Base-by-base conservation (phyloP, 2,113 vertebrate genomes). In the Maccullochella peelii region DNA sequence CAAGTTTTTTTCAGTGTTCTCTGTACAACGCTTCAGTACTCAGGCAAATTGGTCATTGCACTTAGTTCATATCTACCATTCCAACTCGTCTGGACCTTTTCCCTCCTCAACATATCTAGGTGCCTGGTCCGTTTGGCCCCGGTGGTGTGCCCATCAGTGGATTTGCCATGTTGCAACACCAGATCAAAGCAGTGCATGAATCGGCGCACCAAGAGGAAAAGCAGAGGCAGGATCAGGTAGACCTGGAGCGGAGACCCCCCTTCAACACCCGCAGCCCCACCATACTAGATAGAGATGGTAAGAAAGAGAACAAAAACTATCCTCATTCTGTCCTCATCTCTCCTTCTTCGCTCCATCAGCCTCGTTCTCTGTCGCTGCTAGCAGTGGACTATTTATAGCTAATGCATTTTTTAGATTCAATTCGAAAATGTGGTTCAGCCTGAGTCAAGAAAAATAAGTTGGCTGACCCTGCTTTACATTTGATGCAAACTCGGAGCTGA, bases 151-250 rank as follows among this genome's bases (percentile, higher is more conserved):
- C 97, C 0, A 93, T 97, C 69, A 99, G 97, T 0, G 98, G 97
- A 10, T 97, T 96, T 0, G 92, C 97, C 0, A 97, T 99, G 83
- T 97, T 97, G 82, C 98, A 99, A 77, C 95, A 97, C 67, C 98
- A 99, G 88, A 98, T 99, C 87, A 99, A 99, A 90, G 98, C 97
- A 0, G 97, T 96, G 91, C 98, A 98, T 5, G 98, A 99, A 70
- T 98, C 97, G 0, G 96, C 96, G 0, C 95, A 98, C 86, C 94
- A 98, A 84, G 98, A 99, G 74, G 98, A 99, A 83, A 96, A 96
- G 66, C 98, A 98, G 94, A 95, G 98, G 89, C 97, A 97, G 79
- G 98, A 99, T 61, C 97, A 97, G 86, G 92, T 95, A 38, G 97
- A 97, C 58, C 73, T 95, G 87, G 98, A 99, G 4, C 97, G 96